Evolutionary conservation across 2,113 vertebrate species (phyloP), one percentile per base, ranked within the genome.

Genomic region (Xyrauchen texanus): DNA sequence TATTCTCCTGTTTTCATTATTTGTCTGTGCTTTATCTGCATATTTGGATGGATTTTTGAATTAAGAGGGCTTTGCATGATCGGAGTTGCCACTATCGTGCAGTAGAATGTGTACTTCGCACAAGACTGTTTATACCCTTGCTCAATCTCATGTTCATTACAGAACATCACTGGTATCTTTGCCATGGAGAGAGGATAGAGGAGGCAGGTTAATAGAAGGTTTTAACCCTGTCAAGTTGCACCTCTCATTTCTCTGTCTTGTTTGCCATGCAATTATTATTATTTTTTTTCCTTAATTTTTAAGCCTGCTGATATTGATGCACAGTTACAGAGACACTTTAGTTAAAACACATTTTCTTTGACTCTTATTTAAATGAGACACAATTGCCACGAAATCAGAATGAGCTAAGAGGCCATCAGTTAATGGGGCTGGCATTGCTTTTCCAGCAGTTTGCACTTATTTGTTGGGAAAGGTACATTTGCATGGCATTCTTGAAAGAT

Each of bases 211-310:
- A 86, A 87, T 78, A 44, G 63, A 81, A 63, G 9, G 46, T 3
- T 76, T 81, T 81, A 79, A 69, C 81, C 81, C 62, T 68, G 69
- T 73, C 81, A 79, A 74, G 46, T 78, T 76, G 68, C 47, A 57
- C 57, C 6, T 47, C 69, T 65, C 45, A 52, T 69, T 70, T 49
- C 79, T 80, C 11, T 11, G 8, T 6, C 76, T 82, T 81, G 66
- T 79, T 81, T 80, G 64, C 63, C 52, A 58, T 72, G 21, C 16
- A n/a, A n/a, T n/a, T n/a, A n/a, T n/a, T n/a, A n/a, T n/a, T n/a
- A 47, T 60, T 60, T 78, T 64, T 79, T 67, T 58, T 5, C 21
- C 21, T n/a, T n/a, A n/a, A 80, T 34, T 21, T 9, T 11, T 42
- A 13, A 71, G 61, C 65, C 44, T 74, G 52, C 15, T 61, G 8